Evolutionary conservation across 2,797 vertebrate species (phyloP).

Genomic region (Gallirallus australis): DNA sequence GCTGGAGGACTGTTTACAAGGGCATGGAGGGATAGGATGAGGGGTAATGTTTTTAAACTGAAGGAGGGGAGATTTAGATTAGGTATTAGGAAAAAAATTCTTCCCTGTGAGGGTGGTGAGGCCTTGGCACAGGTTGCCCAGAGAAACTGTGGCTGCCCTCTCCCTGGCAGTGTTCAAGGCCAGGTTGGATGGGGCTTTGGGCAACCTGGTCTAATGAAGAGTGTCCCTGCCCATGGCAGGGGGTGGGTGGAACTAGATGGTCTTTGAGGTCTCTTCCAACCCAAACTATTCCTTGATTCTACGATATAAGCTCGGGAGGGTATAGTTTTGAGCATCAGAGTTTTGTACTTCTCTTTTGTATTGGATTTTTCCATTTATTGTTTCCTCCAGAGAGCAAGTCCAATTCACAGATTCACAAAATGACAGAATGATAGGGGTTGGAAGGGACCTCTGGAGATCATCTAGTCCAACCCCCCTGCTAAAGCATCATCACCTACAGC

Average conservation of each 20-base stretch:
- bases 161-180: neutral
- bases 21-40: neutral
- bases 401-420: no score
- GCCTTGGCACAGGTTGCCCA: neutral
- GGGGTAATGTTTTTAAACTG: neutral
- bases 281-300: neutral
- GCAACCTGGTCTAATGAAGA: neutral
- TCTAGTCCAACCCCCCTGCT: no score
- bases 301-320: neutral
- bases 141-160: neutral
- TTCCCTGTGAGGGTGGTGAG: neutral
- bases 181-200: neutral
- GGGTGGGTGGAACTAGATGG: neutral
- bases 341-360: neutral
- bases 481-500: no score
- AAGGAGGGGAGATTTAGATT: neutral
- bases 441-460: no score
- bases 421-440: no score
- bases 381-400: neutral
- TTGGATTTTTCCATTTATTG: neutral
- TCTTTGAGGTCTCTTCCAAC: neutral
- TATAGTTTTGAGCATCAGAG: neutral
- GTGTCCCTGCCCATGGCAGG: neutral
- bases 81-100: neutral
- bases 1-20: neutral